Conservation (phyloP, 2,113 vertebrate genomes). For the Ochotona curzoniae region DNA sequence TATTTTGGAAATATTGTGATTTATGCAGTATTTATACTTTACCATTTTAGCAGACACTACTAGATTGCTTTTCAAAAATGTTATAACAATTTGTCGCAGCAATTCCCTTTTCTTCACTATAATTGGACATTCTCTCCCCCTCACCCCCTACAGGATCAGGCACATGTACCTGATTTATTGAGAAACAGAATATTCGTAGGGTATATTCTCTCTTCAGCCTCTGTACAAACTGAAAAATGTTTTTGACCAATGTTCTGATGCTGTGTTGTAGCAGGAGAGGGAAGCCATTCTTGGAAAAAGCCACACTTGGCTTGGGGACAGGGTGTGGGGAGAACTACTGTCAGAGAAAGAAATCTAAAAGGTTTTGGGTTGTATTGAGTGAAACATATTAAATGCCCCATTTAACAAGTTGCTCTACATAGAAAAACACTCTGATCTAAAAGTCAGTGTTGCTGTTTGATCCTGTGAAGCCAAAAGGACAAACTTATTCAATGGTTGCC, state of each 20-base stretch:
- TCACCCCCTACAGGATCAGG: no score
- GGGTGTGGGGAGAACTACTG: no score
- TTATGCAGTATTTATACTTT: background rate
- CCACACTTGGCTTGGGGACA: no score
- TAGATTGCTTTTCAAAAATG: background rate
- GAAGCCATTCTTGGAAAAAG: conserved; percentile 30
- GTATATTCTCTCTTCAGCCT: background rate
- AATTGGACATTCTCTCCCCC: background rate
- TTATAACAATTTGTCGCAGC: background rate
- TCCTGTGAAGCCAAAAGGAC: conserved; percentile 37
- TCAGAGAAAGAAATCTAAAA: conserved; percentile 50
- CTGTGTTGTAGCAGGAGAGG: background rate
- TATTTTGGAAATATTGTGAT: background rate
- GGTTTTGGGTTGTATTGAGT: background rate
- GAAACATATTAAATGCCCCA: background rate
- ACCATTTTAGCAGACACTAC: background rate
- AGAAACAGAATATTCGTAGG: background rate
- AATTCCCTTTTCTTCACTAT: background rate
- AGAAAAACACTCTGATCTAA: conserved; percentile 40
- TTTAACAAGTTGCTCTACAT: background rate
- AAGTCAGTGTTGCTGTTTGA: conserved; percentile 55
- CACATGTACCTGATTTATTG: background rate
- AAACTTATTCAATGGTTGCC: conserved; percentile 42
- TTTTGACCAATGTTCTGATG: background rate
- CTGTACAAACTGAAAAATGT: background rate